These are phyloP conservation scores for Orthosia cruda DNA, from an alignment of 2,888 invertebrate species.

Conservation along the genomic window DNA sequence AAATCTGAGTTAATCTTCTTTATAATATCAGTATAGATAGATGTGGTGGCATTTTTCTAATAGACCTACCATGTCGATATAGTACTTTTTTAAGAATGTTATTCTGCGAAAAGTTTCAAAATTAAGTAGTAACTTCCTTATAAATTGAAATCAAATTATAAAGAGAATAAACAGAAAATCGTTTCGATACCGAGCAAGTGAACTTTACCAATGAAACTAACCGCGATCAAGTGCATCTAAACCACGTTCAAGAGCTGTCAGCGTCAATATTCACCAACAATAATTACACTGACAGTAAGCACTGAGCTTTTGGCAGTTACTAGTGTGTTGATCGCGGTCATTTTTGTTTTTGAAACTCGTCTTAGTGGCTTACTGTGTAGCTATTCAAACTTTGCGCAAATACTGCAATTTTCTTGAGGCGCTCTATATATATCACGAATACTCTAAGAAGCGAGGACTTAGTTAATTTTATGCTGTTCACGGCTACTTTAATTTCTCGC, in stretches of 20 bases:
- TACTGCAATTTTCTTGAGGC: constrained; percentile 12
- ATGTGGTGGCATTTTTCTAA: no score
- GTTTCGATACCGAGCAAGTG: no score
- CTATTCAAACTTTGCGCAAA: background rate
- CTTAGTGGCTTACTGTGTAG: background rate
- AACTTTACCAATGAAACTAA: background rate
- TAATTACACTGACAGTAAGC: background rate
- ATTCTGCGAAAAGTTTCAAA: no score
- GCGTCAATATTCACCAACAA: no score
- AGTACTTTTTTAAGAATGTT: no score
- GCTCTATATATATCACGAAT: constrained; percentile 51
- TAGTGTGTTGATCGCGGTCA: background rate
- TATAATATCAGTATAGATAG: no score
- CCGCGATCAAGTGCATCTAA: background rate
- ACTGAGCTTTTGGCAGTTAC: background rate
- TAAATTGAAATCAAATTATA: no score
- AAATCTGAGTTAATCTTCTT: no score
- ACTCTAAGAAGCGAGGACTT: constrained; percentile 75
- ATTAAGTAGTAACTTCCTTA: no score
- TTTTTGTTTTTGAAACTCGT: background rate
- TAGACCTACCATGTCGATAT: no score
- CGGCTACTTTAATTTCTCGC: constrained; percentile 90
- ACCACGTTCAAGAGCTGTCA: background rate
- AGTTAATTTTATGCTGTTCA: constrained; percentile 90
- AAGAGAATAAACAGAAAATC: background rate